phyloP scores from a whole-genome alignment of 2,888 invertebrate species.

The Hirtodrosophila confusa region DNA sequence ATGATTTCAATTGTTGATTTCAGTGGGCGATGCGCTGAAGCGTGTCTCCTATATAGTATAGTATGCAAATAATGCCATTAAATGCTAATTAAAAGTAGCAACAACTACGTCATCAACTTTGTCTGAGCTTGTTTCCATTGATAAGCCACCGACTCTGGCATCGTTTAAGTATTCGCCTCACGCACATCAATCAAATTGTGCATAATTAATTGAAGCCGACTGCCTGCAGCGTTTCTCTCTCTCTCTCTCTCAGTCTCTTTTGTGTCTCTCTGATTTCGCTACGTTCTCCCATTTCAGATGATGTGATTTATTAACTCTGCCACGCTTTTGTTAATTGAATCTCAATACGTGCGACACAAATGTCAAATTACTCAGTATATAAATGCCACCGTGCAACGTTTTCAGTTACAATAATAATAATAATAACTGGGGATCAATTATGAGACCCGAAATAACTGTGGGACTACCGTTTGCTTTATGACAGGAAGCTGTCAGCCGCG shows the following conservation, averaged over 20 bases:
- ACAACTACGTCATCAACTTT: conserved; percentile 49
- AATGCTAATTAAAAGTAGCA: conserved; percentile 66
- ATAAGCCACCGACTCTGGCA: conserved; percentile 1
- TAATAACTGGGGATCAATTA: not conserved
- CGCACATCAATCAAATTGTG: conserved; percentile 76
- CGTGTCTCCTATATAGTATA: conserved; percentile 12
- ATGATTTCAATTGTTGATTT: conserved; percentile 3
- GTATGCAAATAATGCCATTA: conserved; percentile 63
- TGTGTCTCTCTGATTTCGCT: not conserved
- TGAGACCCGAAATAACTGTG: not conserved
- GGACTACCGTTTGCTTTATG: conserved; percentile 63
- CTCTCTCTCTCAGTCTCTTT: not conserved
- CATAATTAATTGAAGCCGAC: conserved; percentile 66
- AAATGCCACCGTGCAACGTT: conserved; percentile 20
- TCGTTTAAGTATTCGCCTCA: conserved; percentile 53
- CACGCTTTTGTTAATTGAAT: conserved; percentile 58
- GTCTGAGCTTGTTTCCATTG: conserved; percentile 23
- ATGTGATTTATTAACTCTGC: conserved; percentile 70
- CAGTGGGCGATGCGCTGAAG: conserved; percentile 19
- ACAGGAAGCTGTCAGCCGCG: conserved; percentile 73
- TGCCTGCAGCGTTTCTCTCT: conserved; percentile 11
- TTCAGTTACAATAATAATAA: conserved; percentile 6
- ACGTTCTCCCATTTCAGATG: conserved; percentile 21
- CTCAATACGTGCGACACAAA: conserved; percentile 59
- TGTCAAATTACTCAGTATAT: conserved; percentile 41